Base-by-base conservation (phyloP, 2,797 vertebrate species). In the Ceyx erithaca region DNA sequence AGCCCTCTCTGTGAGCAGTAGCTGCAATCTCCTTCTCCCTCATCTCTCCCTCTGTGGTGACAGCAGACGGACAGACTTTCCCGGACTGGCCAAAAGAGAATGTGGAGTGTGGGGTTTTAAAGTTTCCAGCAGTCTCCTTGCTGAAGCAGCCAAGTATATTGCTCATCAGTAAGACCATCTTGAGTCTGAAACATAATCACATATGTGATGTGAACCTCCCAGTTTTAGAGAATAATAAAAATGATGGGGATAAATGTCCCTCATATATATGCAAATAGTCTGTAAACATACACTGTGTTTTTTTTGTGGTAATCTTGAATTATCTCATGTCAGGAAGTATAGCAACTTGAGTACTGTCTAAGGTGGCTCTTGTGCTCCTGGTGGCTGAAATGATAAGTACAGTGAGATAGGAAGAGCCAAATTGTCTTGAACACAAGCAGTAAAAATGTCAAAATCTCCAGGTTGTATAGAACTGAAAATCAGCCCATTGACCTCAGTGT, bases 281-380 rank as follows among this genome's bases (percentile, higher is more conserved):
- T 55, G 40, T 14, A 51, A 68, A n/a, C 1, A 4, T 4, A 10
- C 0, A 1, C 0, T 41, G 52, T 8, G 17, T 9, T 5, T 78
- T 73, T 2, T 2, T 1, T 20, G 3, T 2, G 37, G 7, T 43
- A 15, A 7, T 48, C 69, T 78, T 68, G 31, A 68, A 55, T 80
- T 48, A 26, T 33, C 31, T 85, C 25, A 37, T n/a, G 7, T 10
- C 57, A 40, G n/a, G 46, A 48, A 48, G 7, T 12, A 26, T 12
- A 82, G 20, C 17, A 71, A 9, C 7, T 46, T 43, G 26, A 59
- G 25, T 25, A 20, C 16, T 55, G 49, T 17, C 23, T 51, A 28
- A 69, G 2, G 14, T 40, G 9, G 19, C 19, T 92, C 30, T 14
- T 10, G 12, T 51, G 16, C 1, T 72, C 18, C 31, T 55, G 20